Evolutionary conservation across 2,888 invertebrate genomes (phyloP).

Genomic region (Pterostichus niger): DNA sequence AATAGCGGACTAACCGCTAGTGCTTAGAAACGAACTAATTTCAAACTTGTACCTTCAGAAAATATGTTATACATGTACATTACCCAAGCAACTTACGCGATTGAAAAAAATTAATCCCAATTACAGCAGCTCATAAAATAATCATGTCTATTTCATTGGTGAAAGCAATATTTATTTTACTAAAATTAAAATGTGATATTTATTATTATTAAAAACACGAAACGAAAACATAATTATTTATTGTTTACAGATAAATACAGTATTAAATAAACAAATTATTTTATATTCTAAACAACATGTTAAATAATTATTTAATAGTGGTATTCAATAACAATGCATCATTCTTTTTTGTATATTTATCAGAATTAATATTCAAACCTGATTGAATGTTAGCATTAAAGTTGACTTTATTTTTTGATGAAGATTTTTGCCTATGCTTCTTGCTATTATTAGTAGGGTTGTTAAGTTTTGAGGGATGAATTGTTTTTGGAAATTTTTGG

Average conservation of each 20-base stretch:
- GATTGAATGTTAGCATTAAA: conserved; percentile 13
- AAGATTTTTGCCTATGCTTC: conserved; percentile 3
- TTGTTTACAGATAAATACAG: not conserved
- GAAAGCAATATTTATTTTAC: too few species aligned
- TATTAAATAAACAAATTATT: not conserved
- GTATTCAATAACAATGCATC: not conserved
- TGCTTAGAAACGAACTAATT: too few species aligned
- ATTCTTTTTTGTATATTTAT: conserved; percentile 1
- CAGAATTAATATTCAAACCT: not conserved
- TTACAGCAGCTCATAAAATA: too few species aligned
- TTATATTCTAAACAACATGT: too few species aligned
- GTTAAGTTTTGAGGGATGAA: conserved; percentile 24
- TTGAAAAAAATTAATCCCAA: too few species aligned
- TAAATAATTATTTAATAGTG: conserved; percentile 11
- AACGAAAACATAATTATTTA: conserved; percentile 8
- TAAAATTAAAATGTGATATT: too few species aligned
- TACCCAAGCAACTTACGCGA: too few species aligned
- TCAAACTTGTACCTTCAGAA: too few species aligned
- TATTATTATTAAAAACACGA: too few species aligned
- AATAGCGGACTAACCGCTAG: too few species aligned
- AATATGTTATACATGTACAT: too few species aligned
- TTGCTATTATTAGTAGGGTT: not conserved
- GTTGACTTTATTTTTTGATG: conserved; percentile 27
- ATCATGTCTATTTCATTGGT: too few species aligned
- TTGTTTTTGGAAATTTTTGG: conserved; percentile 17